A percentile compares a stretch with the other conserved stretches of the same genome.
Conservation (phyloP, 2,888 invertebrate species). For the Pachymerium ferrugineum region DNA sequence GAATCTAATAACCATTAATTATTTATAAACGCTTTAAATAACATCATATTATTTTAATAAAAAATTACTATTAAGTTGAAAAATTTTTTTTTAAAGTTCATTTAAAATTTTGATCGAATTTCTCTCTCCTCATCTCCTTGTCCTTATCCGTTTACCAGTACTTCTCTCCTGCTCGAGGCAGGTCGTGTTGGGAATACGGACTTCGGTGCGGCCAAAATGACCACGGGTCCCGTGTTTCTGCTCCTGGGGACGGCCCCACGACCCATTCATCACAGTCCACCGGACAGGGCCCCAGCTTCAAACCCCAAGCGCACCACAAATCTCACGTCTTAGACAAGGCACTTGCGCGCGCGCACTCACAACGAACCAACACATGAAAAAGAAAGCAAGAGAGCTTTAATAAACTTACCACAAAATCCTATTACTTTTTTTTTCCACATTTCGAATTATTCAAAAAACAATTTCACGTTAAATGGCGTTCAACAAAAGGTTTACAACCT, state of each 20-base stretch:
- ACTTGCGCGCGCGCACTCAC: conserved; percentile 19
- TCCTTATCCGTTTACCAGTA: conserved; percentile 25
- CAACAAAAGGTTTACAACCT: too few relatives aligned
- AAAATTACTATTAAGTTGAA: too few relatives aligned
- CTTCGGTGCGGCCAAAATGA: conserved; percentile 28
- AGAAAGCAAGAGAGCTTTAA: conserved; percentile 17
- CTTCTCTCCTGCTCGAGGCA: background rate
- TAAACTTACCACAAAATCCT: conserved; percentile 31
- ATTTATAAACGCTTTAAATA: background rate
- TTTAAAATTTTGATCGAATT: too few relatives aligned
- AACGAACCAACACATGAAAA: conserved; percentile 8
- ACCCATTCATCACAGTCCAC: conserved; percentile 30
- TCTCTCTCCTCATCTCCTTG: conserved; percentile 17
- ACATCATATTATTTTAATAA: too few relatives aligned
- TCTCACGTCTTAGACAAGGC: conserved; percentile 32
- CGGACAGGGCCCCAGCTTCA: conserved; percentile 31
- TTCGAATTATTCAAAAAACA: conserved; percentile 12
- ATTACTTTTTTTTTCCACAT: background rate
- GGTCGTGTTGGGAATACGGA: conserved; percentile 32
- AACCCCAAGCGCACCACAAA: conserved; percentile 32
- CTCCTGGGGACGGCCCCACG: conserved; percentile 28
- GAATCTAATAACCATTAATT: background rate
- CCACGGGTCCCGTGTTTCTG: conserved; percentile 16
- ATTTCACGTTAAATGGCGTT: background rate
- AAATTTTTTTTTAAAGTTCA: too few relatives aligned